phyloP scores from a whole-genome alignment of 1,140 invertebrate genomes.

The Halyomorpha halys region DNA sequence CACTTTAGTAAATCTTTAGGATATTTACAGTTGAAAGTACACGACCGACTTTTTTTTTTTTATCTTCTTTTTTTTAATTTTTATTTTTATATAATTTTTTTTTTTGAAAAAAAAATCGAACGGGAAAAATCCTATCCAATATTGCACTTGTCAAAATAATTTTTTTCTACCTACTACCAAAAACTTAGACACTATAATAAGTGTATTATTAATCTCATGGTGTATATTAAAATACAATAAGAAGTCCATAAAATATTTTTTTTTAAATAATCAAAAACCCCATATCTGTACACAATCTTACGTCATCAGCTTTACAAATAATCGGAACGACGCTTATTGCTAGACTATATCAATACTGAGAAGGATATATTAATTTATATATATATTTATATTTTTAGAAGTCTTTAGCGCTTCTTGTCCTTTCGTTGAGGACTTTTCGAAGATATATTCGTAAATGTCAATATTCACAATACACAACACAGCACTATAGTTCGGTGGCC shows the following conservation, averaged over 20 bases:
- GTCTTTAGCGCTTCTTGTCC: not conserved
- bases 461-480: too few relatives aligned
- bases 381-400: not conserved
- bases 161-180: conserved; percentile 13
- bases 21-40: conserved; percentile 26
- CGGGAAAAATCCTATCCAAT: conserved; percentile 15
- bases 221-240: conserved; percentile 26
- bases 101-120: conserved; percentile 10
- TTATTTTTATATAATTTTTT: not conserved
- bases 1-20: conserved; percentile 25
- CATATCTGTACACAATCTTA: conserved; percentile 14
- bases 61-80: too few relatives aligned
- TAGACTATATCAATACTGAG: conserved; percentile 23
- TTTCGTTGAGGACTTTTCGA: too few relatives aligned
- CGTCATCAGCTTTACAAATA: conserved; percentile 12
- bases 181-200: conserved; percentile 26
- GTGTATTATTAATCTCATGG: conserved; percentile 20
- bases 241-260: conserved; percentile 24
- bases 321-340: conserved; percentile 21
- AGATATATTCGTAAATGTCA: too few relatives aligned
- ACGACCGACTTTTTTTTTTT: conserved; percentile 15
- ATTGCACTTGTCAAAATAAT: conserved; percentile 27
- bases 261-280: conserved; percentile 20
- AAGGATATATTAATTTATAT: conserved; percentile 16
- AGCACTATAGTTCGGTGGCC: not conserved